Evolutionary conservation across 2,797 vertebrate genomes (phyloP).

Genomic region (Pseudomugil gertrudae): DNA sequence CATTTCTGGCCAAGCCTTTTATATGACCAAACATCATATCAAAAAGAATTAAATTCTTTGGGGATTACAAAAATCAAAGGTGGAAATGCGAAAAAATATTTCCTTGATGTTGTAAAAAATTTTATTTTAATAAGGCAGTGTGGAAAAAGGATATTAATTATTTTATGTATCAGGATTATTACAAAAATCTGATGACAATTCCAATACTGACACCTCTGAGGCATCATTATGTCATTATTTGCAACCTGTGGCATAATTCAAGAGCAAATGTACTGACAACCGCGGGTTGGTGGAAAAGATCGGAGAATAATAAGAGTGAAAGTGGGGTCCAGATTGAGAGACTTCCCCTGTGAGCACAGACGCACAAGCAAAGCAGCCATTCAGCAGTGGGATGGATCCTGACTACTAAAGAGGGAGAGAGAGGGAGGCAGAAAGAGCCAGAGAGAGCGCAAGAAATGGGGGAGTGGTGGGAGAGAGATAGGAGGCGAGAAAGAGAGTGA

Average conservation of each 20-base stretch:
- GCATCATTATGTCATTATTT: constrained; percentile 26
- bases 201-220: constrained; percentile 25
- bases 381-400: constrained; percentile 88
- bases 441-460: constrained; percentile 60
- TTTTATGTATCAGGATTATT: constrained; percentile 14
- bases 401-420: constrained; percentile 85
- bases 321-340: constrained; percentile 71
- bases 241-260: constrained; percentile 70
- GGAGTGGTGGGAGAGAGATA: constrained; percentile 69
- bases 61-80: neutral
- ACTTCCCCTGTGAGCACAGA: constrained; percentile 73
- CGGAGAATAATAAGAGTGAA: constrained; percentile 51
- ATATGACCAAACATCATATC: constrained; percentile 22
- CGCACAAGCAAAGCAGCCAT: constrained; percentile 81
- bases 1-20: constrained; percentile 37
- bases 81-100: neutral
- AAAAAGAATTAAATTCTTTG: constrained; percentile 22
- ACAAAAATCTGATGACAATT: constrained; percentile 31
- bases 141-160: neutral
- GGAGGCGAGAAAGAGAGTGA: constrained; percentile 72
- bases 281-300: constrained; percentile 39
- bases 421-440: constrained; percentile 48
- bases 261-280: constrained; percentile 21
- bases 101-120: constrained; percentile 2
- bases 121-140: neutral